Conservation (phyloP, 2,113 vertebrate species). For the Cichladusa arquata region DNA sequence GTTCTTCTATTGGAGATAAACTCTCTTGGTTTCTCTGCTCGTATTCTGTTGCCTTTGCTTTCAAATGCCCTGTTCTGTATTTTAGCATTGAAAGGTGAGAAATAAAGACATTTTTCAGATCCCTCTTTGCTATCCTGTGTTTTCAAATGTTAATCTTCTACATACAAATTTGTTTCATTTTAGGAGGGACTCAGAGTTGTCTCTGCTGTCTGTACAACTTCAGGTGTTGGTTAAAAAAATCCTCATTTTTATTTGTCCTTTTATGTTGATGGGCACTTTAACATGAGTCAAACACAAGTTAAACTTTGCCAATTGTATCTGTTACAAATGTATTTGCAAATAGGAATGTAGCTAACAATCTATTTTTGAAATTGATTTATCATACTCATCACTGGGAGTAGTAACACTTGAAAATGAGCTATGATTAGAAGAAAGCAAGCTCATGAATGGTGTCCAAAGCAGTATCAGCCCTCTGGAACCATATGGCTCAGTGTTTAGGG, state of each 20-base stretch:
- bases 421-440: not conserved
- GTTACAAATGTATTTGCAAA: not conserved
- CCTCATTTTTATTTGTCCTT: not conserved
- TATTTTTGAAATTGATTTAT: not conserved
- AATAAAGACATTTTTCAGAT: not conserved
- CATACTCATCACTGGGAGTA: not conserved
- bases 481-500: constrained; percentile 11
- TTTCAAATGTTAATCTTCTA: not conserved
- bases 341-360: not conserved
- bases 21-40: fast-evolving
- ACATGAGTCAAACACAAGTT: not conserved
- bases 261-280: not conserved
- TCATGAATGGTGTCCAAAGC: not conserved
- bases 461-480: not conserved
- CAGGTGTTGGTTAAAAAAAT: not conserved
- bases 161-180: not conserved
- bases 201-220: not conserved
- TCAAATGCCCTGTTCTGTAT: not conserved
- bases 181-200: not conserved
- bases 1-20: not conserved
- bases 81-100: not conserved
- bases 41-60: not conserved
- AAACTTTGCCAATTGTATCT: not conserved
- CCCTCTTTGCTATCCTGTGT: not conserved
- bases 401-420: not conserved